These are phyloP conservation scores for Garrulus glandarius DNA, from an alignment of 2,797 vertebrate species.

Conservation along the genomic window DNA sequence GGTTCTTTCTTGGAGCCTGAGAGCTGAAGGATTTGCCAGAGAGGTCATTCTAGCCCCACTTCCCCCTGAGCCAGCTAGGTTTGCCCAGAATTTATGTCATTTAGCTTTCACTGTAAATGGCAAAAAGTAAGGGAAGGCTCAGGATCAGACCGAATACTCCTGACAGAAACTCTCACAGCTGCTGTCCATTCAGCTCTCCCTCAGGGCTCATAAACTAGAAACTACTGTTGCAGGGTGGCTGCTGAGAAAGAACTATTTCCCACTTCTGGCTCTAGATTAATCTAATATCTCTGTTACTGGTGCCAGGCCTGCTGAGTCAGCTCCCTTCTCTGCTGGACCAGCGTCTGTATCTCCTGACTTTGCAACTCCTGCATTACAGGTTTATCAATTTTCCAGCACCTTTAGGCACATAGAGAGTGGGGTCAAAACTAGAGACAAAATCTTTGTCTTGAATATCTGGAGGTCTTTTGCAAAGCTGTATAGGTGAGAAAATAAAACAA, in stretches of 20 bases:
- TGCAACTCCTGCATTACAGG: not conserved
- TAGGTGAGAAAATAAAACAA: not conserved
- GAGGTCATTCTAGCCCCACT: not conserved
- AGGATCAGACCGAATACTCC: accelerated
- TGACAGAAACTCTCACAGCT: not conserved
- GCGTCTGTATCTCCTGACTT: not conserved
- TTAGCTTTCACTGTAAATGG: not conserved
- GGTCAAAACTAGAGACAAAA: not conserved
- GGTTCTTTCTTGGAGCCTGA: not conserved
- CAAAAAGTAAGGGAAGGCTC: not conserved
- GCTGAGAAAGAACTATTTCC: not conserved
- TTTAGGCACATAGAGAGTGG: not conserved
- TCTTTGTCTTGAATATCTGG: not conserved
- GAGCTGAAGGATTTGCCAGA: not conserved
- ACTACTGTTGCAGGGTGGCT: not conserved
- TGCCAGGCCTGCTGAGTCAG: conserved; percentile 25
- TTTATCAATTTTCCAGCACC: not conserved
- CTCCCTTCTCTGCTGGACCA: not conserved
- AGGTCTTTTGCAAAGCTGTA: not conserved
- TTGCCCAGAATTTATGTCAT: not conserved
- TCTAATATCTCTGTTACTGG: not conserved
- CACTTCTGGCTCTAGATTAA: not conserved
- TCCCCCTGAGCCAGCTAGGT: not conserved
- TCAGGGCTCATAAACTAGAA: not conserved
- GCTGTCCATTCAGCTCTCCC: not conserved